Base-by-base conservation (phyloP, 1,140 invertebrate species). In the Mycetomoellerius zeteki region DNA sequence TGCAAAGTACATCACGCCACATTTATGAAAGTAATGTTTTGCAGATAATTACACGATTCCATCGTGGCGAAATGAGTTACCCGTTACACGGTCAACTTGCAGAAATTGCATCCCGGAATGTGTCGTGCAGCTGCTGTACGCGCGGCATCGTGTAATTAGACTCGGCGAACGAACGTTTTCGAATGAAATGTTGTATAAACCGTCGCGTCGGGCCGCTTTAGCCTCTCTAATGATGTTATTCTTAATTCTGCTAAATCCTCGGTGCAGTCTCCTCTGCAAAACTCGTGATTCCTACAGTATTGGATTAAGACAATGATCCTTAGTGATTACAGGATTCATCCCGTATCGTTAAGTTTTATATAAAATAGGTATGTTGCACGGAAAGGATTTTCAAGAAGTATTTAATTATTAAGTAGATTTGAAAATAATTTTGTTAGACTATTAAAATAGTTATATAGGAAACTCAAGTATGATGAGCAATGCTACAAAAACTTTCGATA, bases 41-140 rank as follows among this genome's bases (percentile, higher is more conserved):
- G 72, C 69, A 84, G 80, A 54, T 84, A 84, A 84, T 84, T 84
- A 84, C 69, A 33, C 69, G 80, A 84, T 84, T 84, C 14, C 27
- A 75, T 62, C 80, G 80, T 24, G 80, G 69, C 69, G 56, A 62
- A 84, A 84, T 75, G 69, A 84, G 80, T 84, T 84, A 84, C 69
- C 54, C 37, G 69, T 84, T 84, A 84, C 69, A 84, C 71, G 80
- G 80, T 84, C 80, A 84, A 84, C 80, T 84, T 84, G 80, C 37
- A 84, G 80, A 84, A 84, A 84, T 84, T 84, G 80, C 80, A 60
- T 75, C 54, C 37, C 37, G 69, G 37, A 84, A 84, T 84, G 69
- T 56, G 80, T 72, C 19, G 80, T 62, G 27, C 69, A 84, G 80
- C 69, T 84, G 80, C 80, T 75, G 54, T 73, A 43, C 37, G 24